phyloP scores from a whole-genome alignment of 2,888 invertebrate genomes.

The Ormyrus nitidulus region DNA sequence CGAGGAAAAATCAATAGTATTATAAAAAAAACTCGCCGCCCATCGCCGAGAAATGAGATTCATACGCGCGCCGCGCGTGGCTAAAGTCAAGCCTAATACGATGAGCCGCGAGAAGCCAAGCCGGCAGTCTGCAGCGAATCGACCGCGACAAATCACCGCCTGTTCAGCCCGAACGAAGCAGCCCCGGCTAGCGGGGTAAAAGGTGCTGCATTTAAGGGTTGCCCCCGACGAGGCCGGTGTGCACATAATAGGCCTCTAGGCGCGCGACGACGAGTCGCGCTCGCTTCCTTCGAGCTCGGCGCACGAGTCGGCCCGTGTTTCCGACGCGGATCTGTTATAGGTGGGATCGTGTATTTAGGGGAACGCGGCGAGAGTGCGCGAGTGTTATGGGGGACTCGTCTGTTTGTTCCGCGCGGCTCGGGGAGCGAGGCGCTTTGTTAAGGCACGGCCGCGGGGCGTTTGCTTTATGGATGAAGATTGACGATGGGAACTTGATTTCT shows the following conservation, averaged over 20 bases:
- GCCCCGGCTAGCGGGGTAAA: too few relatives aligned
- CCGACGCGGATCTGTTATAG: background rate
- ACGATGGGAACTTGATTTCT: slow-evolving; percentile 49
- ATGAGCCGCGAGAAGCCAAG: slow-evolving; percentile 2
- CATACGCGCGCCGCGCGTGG: background rate
- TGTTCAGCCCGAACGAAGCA: background rate
- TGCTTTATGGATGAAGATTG: slow-evolving; percentile 47
- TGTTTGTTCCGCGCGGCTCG: slow-evolving; percentile 28
- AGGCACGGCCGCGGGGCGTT: slow-evolving; percentile 30
- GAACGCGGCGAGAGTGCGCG: background rate
- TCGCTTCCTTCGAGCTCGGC: background rate
- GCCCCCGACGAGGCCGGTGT: background rate
- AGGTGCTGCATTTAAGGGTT: slow-evolving; percentile 21
- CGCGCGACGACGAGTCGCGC: background rate
- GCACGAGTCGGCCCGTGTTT: background rate
- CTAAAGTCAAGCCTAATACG: background rate
- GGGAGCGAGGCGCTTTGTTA: background rate
- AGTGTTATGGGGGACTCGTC: slow-evolving; percentile 5
- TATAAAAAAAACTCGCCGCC: too few relatives aligned
- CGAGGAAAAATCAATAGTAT: too few relatives aligned
- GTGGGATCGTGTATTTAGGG: background rate
- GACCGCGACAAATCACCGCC: slow-evolving; percentile 44
- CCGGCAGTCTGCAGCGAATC: slow-evolving; percentile 37
- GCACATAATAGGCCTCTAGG: slow-evolving; percentile 21
- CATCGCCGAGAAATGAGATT: too few relatives aligned